phyloP scores from a whole-genome alignment of 2,888 invertebrate genomes.

The Pachydiplax longipennis region DNA sequence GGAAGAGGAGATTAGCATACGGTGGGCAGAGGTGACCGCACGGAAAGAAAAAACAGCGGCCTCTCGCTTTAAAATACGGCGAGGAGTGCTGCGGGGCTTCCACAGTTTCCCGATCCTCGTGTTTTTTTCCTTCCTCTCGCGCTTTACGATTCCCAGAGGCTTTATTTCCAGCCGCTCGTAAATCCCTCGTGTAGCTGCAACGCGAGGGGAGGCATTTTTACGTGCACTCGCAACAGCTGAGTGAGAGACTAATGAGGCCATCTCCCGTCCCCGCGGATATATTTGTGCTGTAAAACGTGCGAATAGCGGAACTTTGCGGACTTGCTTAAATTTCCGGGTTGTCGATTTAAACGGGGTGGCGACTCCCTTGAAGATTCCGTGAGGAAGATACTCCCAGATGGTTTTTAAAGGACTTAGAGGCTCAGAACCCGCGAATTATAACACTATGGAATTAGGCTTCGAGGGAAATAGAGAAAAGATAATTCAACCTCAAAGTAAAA shows the following conservation, averaged over 20 bases:
- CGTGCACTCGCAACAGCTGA: constrained; percentile 15
- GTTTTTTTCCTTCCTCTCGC: not conserved
- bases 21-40: not conserved
- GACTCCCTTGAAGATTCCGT: no score
- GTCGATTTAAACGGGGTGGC: no score
- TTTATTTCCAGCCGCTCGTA: not conserved
- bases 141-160: not conserved
- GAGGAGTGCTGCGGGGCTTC: not conserved
- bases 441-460: no score
- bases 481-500: no score
- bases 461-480: no score
- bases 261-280: no score
- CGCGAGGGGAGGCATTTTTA: not conserved
- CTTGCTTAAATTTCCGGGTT: no score
- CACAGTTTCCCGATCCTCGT: not conserved
- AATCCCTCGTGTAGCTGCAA: not conserved
- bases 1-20: not conserved
- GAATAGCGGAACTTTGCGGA: no score
- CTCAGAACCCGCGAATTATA: no score
- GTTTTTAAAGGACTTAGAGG: no score
- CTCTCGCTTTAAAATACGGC: not conserved
- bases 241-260: not conserved
- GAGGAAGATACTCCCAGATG: no score
- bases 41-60: not conserved
- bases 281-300: no score